These are phyloP conservation scores for Acleris laterana DNA, from an alignment of 2,888 invertebrate species.

Conservation along the genomic window DNA sequence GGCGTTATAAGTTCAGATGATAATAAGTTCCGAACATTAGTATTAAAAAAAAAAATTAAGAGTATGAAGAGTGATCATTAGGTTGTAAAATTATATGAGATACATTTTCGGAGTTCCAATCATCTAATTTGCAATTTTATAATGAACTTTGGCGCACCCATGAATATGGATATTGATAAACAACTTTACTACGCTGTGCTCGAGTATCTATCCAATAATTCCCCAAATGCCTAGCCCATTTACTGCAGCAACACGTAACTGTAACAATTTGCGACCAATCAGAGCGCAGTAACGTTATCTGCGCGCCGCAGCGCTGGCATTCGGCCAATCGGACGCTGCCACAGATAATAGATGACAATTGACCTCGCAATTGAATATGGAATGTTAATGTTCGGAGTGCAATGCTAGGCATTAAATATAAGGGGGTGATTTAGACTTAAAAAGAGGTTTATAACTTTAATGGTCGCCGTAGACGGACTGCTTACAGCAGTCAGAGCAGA, in stretches of 20 bases:
- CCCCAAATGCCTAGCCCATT: background rate
- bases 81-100: no score
- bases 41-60: no score
- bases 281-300: conserved; percentile 19
- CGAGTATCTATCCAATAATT: background rate
- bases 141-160: no score
- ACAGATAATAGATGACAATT: conserved; percentile 26
- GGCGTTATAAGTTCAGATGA: no score
- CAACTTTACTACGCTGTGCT: no score
- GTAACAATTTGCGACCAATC: conserved; percentile 22
- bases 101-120: no score
- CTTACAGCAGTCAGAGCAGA: no score
- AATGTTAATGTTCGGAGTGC: background rate
- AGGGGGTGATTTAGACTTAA: background rate
- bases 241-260: conserved; percentile 10
- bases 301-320: conserved; percentile 24
- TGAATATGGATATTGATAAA: no score
- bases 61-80: no score
- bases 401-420: background rate
- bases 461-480: no score
- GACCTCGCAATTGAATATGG: conserved; percentile 22
- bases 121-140: no score
- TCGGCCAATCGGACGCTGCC: conserved; percentile 26
- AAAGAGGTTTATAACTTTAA: background rate
- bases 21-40: no score